Evolutionary conservation across 2,113 vertebrate species (phyloP).

Genomic region (Peucedramus taeniatus): DNA sequence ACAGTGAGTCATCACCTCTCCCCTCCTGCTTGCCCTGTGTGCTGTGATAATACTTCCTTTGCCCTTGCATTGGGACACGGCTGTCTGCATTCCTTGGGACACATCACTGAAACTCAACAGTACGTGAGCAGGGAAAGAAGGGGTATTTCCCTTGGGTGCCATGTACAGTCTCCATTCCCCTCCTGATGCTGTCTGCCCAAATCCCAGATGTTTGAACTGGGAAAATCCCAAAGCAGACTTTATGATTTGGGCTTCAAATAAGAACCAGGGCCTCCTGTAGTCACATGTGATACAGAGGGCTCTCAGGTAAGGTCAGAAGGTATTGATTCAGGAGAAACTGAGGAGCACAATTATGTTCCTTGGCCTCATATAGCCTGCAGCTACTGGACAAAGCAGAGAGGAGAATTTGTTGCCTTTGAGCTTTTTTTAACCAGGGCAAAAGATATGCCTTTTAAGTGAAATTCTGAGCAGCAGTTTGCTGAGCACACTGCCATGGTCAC

Average conservation of each 20-base stretch:
- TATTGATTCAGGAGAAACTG: neutral
- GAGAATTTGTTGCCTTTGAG: neutral
- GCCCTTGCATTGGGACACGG: neutral
- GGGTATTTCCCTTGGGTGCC: neutral
- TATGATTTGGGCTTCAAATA: neutral
- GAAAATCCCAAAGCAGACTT: neutral
- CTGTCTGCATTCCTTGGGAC: neutral
- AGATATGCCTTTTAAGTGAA: neutral
- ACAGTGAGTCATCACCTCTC: neutral
- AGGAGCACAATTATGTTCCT: neutral
- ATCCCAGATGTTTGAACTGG: neutral
- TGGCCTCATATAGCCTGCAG: neutral
- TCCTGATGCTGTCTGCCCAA: neutral
- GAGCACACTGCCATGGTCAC: neutral
- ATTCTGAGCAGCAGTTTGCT: neutral
- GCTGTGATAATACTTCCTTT: neutral
- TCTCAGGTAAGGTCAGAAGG: neutral
- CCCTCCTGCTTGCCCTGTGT: neutral
- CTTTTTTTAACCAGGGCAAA: neutral
- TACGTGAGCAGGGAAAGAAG: neutral
- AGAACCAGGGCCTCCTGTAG: neutral
- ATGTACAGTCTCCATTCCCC: neutral
- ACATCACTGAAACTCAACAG: accelerated
- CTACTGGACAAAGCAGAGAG: neutral
- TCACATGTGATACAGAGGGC: neutral